Evolutionary conservation across 2,797 vertebrate genomes (phyloP), one percentile per base, ranked within the genome.

Genomic region (Anas georgica): DNA sequence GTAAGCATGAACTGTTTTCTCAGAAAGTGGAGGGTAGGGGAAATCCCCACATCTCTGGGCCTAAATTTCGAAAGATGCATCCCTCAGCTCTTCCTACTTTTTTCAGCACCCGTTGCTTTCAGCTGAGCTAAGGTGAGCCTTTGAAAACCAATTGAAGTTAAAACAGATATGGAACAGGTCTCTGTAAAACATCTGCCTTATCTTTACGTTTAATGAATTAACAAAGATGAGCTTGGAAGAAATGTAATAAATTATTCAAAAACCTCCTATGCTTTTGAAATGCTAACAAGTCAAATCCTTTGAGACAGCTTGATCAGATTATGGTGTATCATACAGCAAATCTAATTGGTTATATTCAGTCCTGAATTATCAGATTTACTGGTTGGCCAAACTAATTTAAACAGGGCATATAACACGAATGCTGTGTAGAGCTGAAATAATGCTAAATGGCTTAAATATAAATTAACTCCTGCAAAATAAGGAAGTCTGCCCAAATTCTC

Each of bases 171-270:
- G 80, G 80, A 62, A 83, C 55, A 64, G 84, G n/a, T 58, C 59
- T 90, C 80, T 91, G 55, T 80, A 87, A 95, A 95, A 92, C 73
- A 86, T 95, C 87, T 96, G 81, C 77, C 64, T 93, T 95, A 55
- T 88, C 80, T 90, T 82, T 93, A 90, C 70, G 37, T 18, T 43
- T 68, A 94, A 94, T 88, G 92, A 95, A 95, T 95, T 94, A 91
- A 94, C 76, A 89, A 93, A 91, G 48, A 87, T 48, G 68, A 84
- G 39, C 81, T 95, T 94, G 84, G 90, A 97, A 96, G 92, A 93
- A 91, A 94, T 63, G 41, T 33, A 91, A 93, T 96, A 91, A 95
- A 96, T 97, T 88, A 96, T 95, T 97, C 83, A 94, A 66, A 93
- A 91, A 79, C 43, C 62, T 85, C 28, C 39, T 54, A 63, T 64